Conservation (phyloP, 2,113 vertebrate genomes). For the Apaloderma vittatum region DNA sequence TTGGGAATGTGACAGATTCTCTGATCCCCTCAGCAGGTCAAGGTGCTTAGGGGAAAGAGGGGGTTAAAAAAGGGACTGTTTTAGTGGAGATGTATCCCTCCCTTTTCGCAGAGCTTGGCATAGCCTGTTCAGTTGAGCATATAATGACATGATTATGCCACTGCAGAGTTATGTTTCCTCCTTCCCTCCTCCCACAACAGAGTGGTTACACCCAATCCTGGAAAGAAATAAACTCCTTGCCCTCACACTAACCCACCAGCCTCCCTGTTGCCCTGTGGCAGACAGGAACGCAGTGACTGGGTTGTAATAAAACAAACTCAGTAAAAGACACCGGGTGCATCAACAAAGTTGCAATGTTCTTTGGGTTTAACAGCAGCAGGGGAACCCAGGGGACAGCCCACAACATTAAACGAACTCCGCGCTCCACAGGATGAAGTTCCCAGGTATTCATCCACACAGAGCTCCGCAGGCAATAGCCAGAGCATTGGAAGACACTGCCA, state of each 20-base stretch:
- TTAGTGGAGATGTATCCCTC: neutral
- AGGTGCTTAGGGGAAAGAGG: neutral
- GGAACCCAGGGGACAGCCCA: neutral
- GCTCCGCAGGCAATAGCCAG: neutral
- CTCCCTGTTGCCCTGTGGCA: neutral
- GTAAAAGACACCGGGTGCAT: neutral
- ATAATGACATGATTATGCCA: neutral
- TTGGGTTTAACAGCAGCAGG: neutral
- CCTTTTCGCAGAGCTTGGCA: neutral
- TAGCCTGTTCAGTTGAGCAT: neutral
- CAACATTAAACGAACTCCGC: neutral
- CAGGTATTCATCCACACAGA: neutral
- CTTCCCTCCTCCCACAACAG: neutral
- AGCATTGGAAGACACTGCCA: neutral
- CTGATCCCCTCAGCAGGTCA: neutral
- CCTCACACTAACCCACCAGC: neutral
- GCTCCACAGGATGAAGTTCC: neutral
- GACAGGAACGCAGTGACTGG: accelerated
- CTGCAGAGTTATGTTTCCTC: neutral
- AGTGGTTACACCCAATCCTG: neutral
- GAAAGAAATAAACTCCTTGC: neutral
- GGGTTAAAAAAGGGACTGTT: neutral
- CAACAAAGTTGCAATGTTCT: neutral
- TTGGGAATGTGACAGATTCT: neutral
- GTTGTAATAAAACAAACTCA: neutral